A percentile compares a stretch with the other conserved stretches of the same genome.
These are phyloP conservation scores for Xestia rhomboidea DNA, from an alignment of 2,888 invertebrate species.

Conservation along the genomic window DNA sequence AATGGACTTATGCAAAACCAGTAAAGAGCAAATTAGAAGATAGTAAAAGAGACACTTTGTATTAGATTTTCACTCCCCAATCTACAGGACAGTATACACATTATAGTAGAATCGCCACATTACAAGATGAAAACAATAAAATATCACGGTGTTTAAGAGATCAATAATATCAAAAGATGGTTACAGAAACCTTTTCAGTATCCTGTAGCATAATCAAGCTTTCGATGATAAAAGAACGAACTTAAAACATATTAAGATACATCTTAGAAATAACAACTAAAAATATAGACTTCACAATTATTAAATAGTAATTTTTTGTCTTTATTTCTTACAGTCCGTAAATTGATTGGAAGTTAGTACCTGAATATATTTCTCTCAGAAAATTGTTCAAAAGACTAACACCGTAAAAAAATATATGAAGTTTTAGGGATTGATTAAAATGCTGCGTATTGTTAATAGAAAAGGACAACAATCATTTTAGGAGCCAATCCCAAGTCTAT, in stretches of 20 bases:
- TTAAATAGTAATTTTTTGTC: slow-evolving; percentile 52
- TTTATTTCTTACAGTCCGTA: slow-evolving; percentile 55
- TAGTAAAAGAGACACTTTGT: slow-evolving; percentile 28
- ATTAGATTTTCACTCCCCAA: background rate
- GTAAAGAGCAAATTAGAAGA: background rate
- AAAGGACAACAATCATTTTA: slow-evolving; percentile 4
- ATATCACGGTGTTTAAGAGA: slow-evolving; percentile 63
- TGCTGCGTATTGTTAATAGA: background rate
- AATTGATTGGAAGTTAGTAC: slow-evolving; percentile 10
- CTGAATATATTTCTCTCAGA: background rate
- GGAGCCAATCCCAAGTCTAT: slow-evolving; percentile 33
- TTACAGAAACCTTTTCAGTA: slow-evolving; percentile 70
- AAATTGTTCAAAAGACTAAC: background rate
- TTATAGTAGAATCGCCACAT: background rate
- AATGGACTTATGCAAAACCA: background rate
- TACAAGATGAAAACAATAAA: slow-evolving; percentile 10
- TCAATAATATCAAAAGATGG: slow-evolving; percentile 67
- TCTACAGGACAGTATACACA: background rate
- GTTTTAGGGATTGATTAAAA: background rate
- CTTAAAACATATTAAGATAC: slow-evolving; percentile 67
- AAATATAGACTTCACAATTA: slow-evolving; percentile 39
- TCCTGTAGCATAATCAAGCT: slow-evolving; percentile 58
- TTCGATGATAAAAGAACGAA: slow-evolving; percentile 29
- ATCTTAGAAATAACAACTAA: slow-evolving; percentile 45
- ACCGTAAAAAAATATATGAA: background rate